Evolutionary conservation across 2,797 vertebrate species (phyloP).

Genomic region (Mionectes olivaceus): DNA sequence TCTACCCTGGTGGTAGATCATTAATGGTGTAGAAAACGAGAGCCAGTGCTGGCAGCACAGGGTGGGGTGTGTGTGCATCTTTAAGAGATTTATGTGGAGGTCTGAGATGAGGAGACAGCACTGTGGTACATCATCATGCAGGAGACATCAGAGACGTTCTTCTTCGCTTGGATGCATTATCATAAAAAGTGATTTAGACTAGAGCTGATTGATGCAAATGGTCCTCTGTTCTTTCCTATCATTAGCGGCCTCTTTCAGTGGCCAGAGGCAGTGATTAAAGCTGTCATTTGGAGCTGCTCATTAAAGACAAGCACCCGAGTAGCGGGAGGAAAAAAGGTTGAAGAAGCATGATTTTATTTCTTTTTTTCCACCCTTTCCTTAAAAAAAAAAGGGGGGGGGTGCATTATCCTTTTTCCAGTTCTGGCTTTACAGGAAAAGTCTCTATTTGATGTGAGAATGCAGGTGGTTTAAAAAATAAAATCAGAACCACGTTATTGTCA

Average conservation of each 20-base stretch:
- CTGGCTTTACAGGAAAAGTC: constrained; percentile 25
- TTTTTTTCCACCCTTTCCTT: neutral
- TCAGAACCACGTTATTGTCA: constrained; percentile 32
- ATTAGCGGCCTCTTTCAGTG: constrained; percentile 96
- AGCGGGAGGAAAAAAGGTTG: constrained; percentile 85
- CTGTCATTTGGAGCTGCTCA: constrained; percentile 99
- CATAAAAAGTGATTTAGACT: constrained; percentile 99
- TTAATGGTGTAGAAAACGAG: constrained; percentile 81
- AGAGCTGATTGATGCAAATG: constrained; percentile 99
- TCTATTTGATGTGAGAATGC: constrained; percentile 40
- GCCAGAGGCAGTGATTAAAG: constrained; percentile 99
- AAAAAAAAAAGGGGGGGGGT: neutral
- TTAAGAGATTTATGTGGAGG: constrained; percentile 84
- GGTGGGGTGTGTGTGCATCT: constrained; percentile 77
- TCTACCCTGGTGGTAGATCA: constrained; percentile 78
- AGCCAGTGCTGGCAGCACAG: constrained; percentile 67
- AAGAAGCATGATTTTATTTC: constrained; percentile 63
- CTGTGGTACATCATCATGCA: constrained; percentile 89
- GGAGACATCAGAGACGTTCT: constrained; percentile 91
- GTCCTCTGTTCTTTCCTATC: constrained; percentile 98
- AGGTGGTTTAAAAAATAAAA: constrained; percentile 63
- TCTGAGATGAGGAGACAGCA: constrained; percentile 82
- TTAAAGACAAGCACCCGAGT: constrained; percentile 90
- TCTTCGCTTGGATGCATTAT: constrained; percentile 95
- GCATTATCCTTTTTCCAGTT: constrained; percentile 51